These are phyloP conservation scores for Hoplodrina ambigua DNA, from an alignment of 2,888 invertebrate genomes.

Conservation along the genomic window DNA sequence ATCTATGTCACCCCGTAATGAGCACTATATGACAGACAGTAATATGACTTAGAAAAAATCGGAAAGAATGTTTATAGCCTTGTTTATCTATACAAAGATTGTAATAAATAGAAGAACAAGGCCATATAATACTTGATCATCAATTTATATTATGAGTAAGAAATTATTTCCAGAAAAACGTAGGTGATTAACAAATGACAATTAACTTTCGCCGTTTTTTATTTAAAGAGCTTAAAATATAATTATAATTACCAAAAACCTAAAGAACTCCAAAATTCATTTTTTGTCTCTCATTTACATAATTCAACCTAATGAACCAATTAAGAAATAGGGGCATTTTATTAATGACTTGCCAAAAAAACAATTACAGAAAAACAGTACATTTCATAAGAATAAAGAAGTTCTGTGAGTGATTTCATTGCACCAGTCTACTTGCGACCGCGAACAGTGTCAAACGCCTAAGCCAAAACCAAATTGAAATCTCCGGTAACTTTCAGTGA, in stretches of 20 bases:
- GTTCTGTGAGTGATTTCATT: background rate
- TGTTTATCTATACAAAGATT: no score
- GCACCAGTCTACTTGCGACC: conserved; percentile 11
- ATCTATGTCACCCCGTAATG: no score
- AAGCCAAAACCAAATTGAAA: conserved; percentile 5
- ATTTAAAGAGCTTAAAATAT: background rate
- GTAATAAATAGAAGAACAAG: no score
- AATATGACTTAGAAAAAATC: no score
- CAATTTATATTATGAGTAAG: no score
- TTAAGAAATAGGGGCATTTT: background rate
- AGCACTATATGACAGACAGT: no score
- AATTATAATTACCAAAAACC: background rate
- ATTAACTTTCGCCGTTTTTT: no score
- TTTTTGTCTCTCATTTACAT: background rate
- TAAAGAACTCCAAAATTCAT: no score
- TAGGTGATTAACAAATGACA: background rate
- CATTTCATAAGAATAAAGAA: background rate
- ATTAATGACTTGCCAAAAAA: background rate
- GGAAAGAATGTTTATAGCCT: no score
- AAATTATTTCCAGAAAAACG: background rate
- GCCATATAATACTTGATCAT: no score
- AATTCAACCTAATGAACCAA: conserved; percentile 8
- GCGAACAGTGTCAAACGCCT: conserved; percentile 16
- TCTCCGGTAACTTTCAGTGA: background rate
- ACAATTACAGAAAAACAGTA: background rate